phyloP scores from a whole-genome alignment of 2,113 vertebrate species.

The Xiphophorus hellerii region DNA sequence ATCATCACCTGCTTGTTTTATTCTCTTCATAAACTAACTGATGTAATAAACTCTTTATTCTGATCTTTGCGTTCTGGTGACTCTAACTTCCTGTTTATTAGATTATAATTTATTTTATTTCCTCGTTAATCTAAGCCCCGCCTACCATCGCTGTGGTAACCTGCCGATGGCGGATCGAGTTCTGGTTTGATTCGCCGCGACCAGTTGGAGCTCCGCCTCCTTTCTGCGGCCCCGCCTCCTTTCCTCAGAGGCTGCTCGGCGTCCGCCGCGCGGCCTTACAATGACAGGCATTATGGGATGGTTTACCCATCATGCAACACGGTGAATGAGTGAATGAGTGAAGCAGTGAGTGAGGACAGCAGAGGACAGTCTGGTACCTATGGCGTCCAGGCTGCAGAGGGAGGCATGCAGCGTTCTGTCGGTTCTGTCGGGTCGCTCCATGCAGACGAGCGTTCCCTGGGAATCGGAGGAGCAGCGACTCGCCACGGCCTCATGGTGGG shows the following conservation, averaged over 20 bases:
- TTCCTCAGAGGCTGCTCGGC: slow-evolving; percentile 87
- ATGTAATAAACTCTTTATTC: too few species aligned
- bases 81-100: too few species aligned
- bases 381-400: slow-evolving; percentile 89
- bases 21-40: too few species aligned
- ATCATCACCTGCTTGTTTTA: too few species aligned
- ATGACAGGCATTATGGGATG: slow-evolving; percentile 51
- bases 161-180: slow-evolving; percentile 84
- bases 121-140: background rate
- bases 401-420: slow-evolving; percentile 82
- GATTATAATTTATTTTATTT: too few species aligned
- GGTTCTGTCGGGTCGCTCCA: slow-evolving; percentile 80
- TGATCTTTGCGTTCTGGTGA: too few species aligned
- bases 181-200: slow-evolving; percentile 84
- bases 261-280: slow-evolving; percentile 88
- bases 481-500: slow-evolving; percentile 90
- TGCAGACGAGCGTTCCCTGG: slow-evolving; percentile 92
- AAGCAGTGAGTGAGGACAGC: background rate
- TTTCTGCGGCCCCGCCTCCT: slow-evolving; percentile 80
- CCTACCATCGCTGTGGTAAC: slow-evolving; percentile 98
- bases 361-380: slow-evolving; percentile 50
- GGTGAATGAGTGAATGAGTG: background rate
- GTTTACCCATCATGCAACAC: background rate
- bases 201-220: slow-evolving; percentile 89
- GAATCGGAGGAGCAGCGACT: slow-evolving; percentile 96